phyloP scores from a whole-genome alignment of 1,140 invertebrate genomes.

The Oryzaephilus surinamensis region DNA sequence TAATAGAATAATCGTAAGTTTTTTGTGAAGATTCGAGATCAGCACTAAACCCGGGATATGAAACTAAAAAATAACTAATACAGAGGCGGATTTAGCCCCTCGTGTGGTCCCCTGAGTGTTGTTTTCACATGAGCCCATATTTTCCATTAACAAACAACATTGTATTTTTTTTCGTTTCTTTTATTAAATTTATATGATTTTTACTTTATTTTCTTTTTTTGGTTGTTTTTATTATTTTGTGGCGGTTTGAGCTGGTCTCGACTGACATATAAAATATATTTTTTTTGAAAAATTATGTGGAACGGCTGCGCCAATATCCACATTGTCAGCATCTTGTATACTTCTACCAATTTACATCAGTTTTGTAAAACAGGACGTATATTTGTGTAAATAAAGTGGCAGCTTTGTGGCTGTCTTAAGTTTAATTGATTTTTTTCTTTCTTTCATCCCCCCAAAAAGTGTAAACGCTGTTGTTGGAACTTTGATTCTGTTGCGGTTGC shows the following conservation, averaged over 20 bases:
- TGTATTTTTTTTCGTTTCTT: conserved; percentile 1
- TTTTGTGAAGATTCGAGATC: conserved; percentile 13
- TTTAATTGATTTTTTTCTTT: background rate
- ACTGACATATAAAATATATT: conserved; percentile 13
- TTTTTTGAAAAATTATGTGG: no score
- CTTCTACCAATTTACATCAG: conserved; percentile 28
- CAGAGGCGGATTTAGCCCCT: conserved; percentile 29
- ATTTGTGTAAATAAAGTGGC: conserved; percentile 34
- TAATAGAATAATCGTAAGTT: conserved; percentile 7
- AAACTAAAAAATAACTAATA: conserved; percentile 10
- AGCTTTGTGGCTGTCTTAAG: conserved; percentile 19
- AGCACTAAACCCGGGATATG: conserved; percentile 11
- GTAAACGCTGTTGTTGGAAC: no score
- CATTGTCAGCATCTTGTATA: conserved; percentile 23
- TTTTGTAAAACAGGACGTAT: conserved; percentile 32
- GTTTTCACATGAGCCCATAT: conserved; percentile 8
- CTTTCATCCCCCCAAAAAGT: background rate
- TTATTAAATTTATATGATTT: background rate
- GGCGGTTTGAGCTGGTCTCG: conserved; percentile 26
- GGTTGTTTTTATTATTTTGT: conserved; percentile 7
- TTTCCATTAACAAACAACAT: conserved; percentile 6
- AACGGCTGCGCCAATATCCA: no score
- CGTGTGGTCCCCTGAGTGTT: conserved; percentile 28
- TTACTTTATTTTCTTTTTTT: conserved; percentile 1
- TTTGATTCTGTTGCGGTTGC: background rate